Evolutionary conservation across 1,140 invertebrate species (phyloP).

Genomic region (Venustaconcha ellipsiformis): DNA sequence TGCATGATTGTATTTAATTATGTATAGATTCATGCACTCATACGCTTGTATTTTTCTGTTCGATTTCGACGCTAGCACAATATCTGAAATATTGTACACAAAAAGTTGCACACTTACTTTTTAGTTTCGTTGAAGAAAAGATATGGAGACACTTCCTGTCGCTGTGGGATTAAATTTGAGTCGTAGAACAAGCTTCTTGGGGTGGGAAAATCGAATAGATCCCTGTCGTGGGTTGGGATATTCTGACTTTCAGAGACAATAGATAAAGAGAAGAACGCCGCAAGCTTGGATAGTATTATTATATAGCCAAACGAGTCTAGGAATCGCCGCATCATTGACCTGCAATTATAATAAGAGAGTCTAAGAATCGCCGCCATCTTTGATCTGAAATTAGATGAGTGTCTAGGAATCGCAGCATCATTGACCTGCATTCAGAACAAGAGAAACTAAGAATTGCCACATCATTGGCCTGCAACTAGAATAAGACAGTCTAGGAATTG

Average conservation of each 20-base stretch:
- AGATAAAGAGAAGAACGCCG: constrained; percentile 18
- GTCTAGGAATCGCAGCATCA: too few relatives aligned
- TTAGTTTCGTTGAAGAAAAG: constrained; percentile 32
- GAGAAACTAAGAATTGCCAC: constrained; percentile 20
- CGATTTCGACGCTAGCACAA: too few relatives aligned
- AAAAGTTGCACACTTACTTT: constrained; percentile 20
- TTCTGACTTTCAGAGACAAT: constrained; percentile 19
- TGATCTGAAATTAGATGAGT: too few relatives aligned
- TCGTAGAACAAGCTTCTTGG: constrained; percentile 31
- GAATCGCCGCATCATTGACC: constrained; percentile 35
- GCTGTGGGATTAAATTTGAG: constrained; percentile 31
- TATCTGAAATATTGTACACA: too few relatives aligned
- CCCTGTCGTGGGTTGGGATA: constrained; percentile 13
- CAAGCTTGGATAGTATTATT: constrained; percentile 18
- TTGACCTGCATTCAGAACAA: too few relatives aligned
- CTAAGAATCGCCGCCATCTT: too few relatives aligned
- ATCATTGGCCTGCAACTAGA: constrained; percentile 25
- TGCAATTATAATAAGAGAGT: neutral
- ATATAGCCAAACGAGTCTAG: constrained; percentile 25
- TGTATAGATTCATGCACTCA: too few relatives aligned
- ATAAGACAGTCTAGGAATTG: too few relatives aligned
- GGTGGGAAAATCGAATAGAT: constrained; percentile 18
- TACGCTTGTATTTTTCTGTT: too few relatives aligned
- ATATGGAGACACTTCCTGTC: constrained; percentile 29
- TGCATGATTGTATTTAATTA: too few relatives aligned